Base-by-base conservation (phyloP, 2,888 invertebrate genomes). In the Ptilodon capucinus region DNA sequence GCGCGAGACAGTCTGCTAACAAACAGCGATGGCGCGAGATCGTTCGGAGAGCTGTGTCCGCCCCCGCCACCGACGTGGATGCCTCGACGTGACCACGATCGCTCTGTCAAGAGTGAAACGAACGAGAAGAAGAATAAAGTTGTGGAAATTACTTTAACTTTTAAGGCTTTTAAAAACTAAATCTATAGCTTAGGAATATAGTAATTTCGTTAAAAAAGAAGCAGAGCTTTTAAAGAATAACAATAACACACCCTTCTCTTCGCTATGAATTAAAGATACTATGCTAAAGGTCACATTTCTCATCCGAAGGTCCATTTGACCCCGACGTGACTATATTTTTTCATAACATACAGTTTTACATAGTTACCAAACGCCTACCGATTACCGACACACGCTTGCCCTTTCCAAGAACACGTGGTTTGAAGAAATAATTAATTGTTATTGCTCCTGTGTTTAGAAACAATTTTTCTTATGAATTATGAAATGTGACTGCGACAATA, bases 311-410 rank as follows among this genome's bases (percentile, higher is more conserved):
- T 38, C 35, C 2, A 1, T n/a, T 1, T 16, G 44, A 56, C 57
- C 66, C 59, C 47, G 54, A 48, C 66, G 63, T 38, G 46, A 8
- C 32, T 53, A 58, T 60, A 49, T 45, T 52, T 52, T 43, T 35
- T 49, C 30, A 46, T 46, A 35, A 45, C 45, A 52, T n/a, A 38
- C 35, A 47, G 46, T 42, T 52, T 54, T 7, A 51, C 38, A 36
- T 43, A 47, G n/a, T 42, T 56, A 43, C 47, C 44, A 59, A 32
- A 32, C 18, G 11, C 14, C 3, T 11, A 14, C 17, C 35, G 11
- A 35, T 17, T 35, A 17, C 11, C 35, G 35, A 14, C 14, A 8
- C 7, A 5, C 28, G 6, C 7, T 36, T 17, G 18, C 39, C 21
- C 13, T 39, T 39, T 9, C 39, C 19, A 21, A 9, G 4, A 35